Conservation (phyloP, 2,113 vertebrate species). For the Baryphthengus martii region DNA sequence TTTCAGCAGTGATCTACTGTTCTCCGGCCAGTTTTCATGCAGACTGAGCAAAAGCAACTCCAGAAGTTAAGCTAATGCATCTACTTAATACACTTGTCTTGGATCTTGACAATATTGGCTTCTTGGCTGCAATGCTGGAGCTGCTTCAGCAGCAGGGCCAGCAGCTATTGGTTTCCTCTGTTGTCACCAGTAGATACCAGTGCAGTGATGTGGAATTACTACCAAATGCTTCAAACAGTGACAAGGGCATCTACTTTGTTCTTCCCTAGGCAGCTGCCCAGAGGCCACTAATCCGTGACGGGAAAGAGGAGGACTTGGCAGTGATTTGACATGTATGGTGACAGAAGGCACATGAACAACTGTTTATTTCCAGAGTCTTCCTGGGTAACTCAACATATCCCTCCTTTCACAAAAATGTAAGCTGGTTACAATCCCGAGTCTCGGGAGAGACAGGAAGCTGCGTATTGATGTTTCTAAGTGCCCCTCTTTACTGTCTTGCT, state of each 20-base stretch:
- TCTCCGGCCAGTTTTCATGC: neutral
- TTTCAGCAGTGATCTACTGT: conserved; percentile 51
- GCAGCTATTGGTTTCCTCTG: conserved; percentile 16
- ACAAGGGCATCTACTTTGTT: conserved; percentile 14
- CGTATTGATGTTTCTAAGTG: neutral
- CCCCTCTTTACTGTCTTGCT: neutral
- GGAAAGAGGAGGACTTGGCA: conserved; percentile 46
- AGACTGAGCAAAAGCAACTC: conserved; percentile 28
- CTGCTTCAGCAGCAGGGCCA: neutral
- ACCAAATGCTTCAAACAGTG: conserved; percentile 19
- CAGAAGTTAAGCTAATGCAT: conserved; percentile 7
- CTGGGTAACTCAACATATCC: neutral
- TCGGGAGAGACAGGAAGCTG: neutral
- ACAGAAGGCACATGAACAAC: conserved; percentile 41
- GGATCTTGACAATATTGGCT: neutral
- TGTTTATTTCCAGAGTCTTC: conserved; percentile 31
- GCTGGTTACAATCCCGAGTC: neutral
- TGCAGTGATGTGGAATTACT: conserved; percentile 24
- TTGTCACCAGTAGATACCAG: conserved; percentile 34
- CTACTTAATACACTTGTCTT: conserved; percentile 26
- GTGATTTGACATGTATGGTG: neutral
- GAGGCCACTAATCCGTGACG: conserved; percentile 22
- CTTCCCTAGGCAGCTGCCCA: conserved; percentile 53
- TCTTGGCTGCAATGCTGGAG: neutral
- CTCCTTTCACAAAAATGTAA: neutral